Evolutionary conservation across 2,797 vertebrate genomes (phyloP).

Genomic region (Chiroxiphia lanceolata): DNA sequence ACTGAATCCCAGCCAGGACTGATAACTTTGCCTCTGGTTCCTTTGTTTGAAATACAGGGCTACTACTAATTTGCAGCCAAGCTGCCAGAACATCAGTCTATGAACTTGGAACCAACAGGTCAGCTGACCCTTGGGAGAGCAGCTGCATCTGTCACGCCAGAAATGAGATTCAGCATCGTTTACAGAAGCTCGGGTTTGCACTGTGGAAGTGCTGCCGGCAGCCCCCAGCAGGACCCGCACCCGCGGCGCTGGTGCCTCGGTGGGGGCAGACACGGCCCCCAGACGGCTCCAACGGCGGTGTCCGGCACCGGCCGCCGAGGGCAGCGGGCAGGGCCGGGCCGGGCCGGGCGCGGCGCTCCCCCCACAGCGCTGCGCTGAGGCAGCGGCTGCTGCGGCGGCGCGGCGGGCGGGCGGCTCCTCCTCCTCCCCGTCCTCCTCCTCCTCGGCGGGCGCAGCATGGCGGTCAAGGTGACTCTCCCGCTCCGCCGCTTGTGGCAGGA

Average conservation of each 20-base stretch:
- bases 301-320: neutral
- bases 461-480: conserved; percentile 96
- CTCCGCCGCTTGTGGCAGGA: conserved; percentile 54
- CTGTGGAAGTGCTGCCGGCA: rapidly evolving
- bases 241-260: rapidly evolving
- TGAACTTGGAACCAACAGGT: neutral
- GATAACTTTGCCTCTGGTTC: neutral
- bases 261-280: too few relatives aligned
- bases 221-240: rapidly evolving
- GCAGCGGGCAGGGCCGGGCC: neutral
- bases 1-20: neutral
- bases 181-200: rapidly evolving
- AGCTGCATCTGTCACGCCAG: neutral
- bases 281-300: neutral
- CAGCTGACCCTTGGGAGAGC: neutral
- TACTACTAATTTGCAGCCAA: neutral
- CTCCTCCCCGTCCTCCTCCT: conserved; percentile 21
- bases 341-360: neutral
- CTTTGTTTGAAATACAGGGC: neutral
- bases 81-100: neutral
- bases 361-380: neutral
- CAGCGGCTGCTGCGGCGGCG: conserved; percentile 55
- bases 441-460: conserved; percentile 85
- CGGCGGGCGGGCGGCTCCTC: conserved; percentile 32
- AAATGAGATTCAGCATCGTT: neutral